Conservation (phyloP, 2,113 vertebrate genomes). For the Sinocyclocheilus grahami region DNA sequence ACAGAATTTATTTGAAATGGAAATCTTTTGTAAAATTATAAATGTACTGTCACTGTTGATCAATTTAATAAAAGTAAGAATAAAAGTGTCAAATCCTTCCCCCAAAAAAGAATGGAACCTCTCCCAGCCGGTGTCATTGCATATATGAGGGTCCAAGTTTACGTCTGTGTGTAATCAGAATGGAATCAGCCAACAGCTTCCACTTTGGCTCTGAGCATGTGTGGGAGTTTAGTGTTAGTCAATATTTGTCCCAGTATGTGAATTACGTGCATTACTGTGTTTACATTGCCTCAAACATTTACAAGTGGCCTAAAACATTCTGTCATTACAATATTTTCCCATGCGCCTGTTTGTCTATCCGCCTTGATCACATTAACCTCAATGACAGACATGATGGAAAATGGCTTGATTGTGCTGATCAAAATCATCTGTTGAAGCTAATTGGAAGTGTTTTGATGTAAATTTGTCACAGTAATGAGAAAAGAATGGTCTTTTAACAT, state of each 20-base stretch:
- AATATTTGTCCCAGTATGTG: slow-evolving; percentile 38
- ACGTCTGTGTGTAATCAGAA: background rate
- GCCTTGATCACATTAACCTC: slow-evolving; percentile 18
- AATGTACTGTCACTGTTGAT: too few relatives aligned
- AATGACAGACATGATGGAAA: slow-evolving; percentile 28
- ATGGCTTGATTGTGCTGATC: slow-evolving; percentile 31
- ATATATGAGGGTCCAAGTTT: background rate
- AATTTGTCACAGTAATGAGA: slow-evolving; percentile 18
- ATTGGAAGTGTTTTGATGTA: slow-evolving; percentile 31
- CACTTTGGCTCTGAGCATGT: background rate
- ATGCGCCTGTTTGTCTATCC: background rate
- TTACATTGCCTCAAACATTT: slow-evolving; percentile 41
- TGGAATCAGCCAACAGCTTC: background rate
- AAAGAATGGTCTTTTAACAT: background rate
- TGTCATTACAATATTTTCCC: slow-evolving; percentile 42
- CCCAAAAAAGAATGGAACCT: background rate
- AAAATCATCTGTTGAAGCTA: slow-evolving; percentile 25
- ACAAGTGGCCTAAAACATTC: slow-evolving; percentile 33
- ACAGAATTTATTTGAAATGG: too few relatives aligned
- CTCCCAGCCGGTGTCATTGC: background rate
- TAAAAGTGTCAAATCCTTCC: too few relatives aligned
- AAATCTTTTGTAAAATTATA: too few relatives aligned
- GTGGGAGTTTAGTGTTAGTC: slow-evolving; percentile 18
- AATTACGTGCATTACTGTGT: slow-evolving; percentile 24
- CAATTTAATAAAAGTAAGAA: background rate